These are phyloP conservation scores for Baccha elongata DNA, from an alignment of 2,888 invertebrate genomes.

Conservation along the genomic window DNA sequence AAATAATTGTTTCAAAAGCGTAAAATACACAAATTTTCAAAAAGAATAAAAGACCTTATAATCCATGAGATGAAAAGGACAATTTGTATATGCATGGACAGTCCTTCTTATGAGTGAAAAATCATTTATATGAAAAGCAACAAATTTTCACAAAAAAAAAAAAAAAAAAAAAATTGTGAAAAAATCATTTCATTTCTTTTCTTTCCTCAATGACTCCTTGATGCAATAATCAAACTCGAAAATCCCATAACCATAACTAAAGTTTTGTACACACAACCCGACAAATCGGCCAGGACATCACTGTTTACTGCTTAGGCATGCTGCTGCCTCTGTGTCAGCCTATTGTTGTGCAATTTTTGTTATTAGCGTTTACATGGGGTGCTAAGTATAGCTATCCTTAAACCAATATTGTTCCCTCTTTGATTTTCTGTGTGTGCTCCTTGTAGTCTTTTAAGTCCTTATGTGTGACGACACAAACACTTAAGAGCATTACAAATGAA, in stretches of 20 bases:
- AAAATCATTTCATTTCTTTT: neutral
- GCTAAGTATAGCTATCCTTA: conserved; percentile 52
- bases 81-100: neutral
- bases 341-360: conserved; percentile 59
- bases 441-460: conserved; percentile 8
- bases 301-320: neutral
- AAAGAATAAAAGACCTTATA: neutral
- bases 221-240: conserved; percentile 35
- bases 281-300: conserved; percentile 9
- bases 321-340: conserved; percentile 40
- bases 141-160: neutral
- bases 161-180: neutral
- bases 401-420: conserved; percentile 39
- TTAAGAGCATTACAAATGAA: conserved; percentile 63
- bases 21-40: neutral
- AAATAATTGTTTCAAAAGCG: neutral
- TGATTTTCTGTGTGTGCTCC: neutral
- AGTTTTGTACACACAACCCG: conserved; percentile 14
- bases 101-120: neutral
- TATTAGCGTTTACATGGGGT: conserved; percentile 64
- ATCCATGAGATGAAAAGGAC: neutral
- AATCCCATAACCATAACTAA: conserved; percentile 29
- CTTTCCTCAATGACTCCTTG: conserved; percentile 14
- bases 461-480: conserved; percentile 62
- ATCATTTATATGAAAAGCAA: neutral